A percentile compares a stretch with the other conserved stretches of the same genome.
Conservation (phyloP, 2,113 vertebrate species). For the Elachura formosa region DNA sequence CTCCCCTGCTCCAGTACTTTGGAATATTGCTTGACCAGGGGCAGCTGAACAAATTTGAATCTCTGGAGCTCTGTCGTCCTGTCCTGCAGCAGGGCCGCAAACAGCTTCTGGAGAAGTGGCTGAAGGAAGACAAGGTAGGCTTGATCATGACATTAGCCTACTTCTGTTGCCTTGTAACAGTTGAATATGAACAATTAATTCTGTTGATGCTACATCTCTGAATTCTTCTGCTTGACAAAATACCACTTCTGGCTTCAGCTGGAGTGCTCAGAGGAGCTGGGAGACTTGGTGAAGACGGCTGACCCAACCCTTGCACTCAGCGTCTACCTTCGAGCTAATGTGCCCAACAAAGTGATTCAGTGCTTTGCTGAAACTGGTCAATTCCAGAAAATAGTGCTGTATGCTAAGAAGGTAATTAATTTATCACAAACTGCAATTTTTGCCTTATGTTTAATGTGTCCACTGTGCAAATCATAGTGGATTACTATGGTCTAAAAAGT, state of each 20-base stretch:
- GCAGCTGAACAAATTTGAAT: slow-evolving; percentile 90
- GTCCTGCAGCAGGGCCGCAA: slow-evolving; percentile 90
- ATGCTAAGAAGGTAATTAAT: slow-evolving; percentile 87
- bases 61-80: slow-evolving; percentile 86
- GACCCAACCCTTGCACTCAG: slow-evolving; percentile 89
- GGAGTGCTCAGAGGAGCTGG: slow-evolving; percentile 92
- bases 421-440: neutral
- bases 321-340: slow-evolving; percentile 88
- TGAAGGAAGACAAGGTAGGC: slow-evolving; percentile 91
- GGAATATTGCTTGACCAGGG: slow-evolving; percentile 90
- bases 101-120: slow-evolving; percentile 91
- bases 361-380: slow-evolving; percentile 94
- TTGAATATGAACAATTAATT: neutral
- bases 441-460: neutral
- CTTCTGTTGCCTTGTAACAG: neutral
- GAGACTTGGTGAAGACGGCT: slow-evolving; percentile 85
- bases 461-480: neutral
- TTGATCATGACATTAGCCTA: rapidly evolving
- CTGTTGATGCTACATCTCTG: neutral
- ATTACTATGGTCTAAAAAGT: neutral
- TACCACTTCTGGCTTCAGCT: slow-evolving; percentile 63
- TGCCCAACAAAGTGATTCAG: slow-evolving; percentile 93
- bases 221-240: neutral
- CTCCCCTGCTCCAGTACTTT: slow-evolving; percentile 89
- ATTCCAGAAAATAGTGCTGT: slow-evolving; percentile 92